phyloP scores from a whole-genome alignment of 2,797 vertebrate species.

The Melanotaenia trifasciata region DNA sequence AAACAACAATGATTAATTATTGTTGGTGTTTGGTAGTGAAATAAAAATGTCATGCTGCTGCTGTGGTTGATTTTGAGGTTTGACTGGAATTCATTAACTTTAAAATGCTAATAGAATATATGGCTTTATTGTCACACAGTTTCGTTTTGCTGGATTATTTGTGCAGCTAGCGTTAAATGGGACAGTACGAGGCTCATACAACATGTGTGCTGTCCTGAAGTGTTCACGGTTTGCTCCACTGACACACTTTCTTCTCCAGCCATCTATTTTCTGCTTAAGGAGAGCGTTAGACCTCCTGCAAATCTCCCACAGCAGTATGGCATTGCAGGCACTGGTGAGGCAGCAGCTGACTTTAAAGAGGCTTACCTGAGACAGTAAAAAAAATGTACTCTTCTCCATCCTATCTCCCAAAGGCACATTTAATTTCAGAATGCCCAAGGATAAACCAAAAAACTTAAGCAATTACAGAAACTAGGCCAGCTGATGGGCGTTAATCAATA shows the following conservation, averaged over 20 bases:
- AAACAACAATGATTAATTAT: background rate
- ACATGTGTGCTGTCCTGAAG: background rate
- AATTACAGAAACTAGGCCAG: slow-evolving; percentile 54
- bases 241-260: slow-evolving; percentile 42
- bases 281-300: slow-evolving; percentile 27
- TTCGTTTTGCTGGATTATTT: background rate
- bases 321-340: slow-evolving; percentile 48
- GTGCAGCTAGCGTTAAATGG: slow-evolving; percentile 19
- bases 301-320: slow-evolving; percentile 45
- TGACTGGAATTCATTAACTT: background rate
- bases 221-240: slow-evolving; percentile 36
- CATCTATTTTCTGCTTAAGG: slow-evolving; percentile 35
- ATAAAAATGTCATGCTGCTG: background rate
- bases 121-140: background rate
- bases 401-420: slow-evolving; percentile 44
- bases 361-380: slow-evolving; percentile 16
- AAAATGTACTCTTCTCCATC: slow-evolving; percentile 2
- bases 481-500: slow-evolving; percentile 56
- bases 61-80: background rate
- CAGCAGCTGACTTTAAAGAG: slow-evolving; percentile 37
- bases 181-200: slow-evolving; percentile 3
- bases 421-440: slow-evolving; percentile 46
- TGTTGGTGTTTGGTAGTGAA: background rate
- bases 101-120: background rate
- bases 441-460: slow-evolving; percentile 39